Evolutionary conservation across 2,113 vertebrate genomes (phyloP).

Genomic region (Suncus etruscus): DNA sequence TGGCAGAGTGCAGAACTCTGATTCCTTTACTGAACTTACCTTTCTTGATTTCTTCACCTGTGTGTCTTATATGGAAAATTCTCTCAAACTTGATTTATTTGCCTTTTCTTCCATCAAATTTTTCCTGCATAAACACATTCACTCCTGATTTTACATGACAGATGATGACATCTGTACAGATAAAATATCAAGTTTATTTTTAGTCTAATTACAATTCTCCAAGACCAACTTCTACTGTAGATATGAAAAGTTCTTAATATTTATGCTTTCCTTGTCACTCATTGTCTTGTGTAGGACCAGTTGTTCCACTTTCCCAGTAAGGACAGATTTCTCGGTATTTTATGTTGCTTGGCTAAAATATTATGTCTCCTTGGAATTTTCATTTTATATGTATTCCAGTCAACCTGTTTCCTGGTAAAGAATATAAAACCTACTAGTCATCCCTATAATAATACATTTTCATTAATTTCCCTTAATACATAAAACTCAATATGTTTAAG

Average conservation of each 20-base stretch:
- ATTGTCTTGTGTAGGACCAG: neutral
- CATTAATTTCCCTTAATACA: neutral
- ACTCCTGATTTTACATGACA: constrained; percentile 26
- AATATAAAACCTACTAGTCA: neutral
- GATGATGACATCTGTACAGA: neutral
- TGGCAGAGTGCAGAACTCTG: neutral
- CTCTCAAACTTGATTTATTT: neutral
- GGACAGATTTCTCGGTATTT: neutral
- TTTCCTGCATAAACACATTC: neutral
- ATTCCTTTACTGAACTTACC: neutral
- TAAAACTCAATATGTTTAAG: constrained; percentile 5
- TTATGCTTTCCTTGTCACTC: neutral
- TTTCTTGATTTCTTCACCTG: neutral
- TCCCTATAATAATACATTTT: neutral
- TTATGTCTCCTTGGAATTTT: constrained; percentile 23
- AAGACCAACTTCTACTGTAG: neutral
- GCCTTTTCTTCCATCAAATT: neutral
- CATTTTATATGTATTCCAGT: neutral
- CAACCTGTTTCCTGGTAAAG: constrained; percentile 33
- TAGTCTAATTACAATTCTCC: neutral
- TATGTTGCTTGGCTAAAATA: neutral
- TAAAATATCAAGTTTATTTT: constrained; percentile 29
- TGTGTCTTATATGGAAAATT: neutral
- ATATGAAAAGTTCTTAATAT: neutral
- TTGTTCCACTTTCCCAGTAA: neutral